Conservation (phyloP, 2,113 vertebrate species). For the Aegithalos caudatus region DNA sequence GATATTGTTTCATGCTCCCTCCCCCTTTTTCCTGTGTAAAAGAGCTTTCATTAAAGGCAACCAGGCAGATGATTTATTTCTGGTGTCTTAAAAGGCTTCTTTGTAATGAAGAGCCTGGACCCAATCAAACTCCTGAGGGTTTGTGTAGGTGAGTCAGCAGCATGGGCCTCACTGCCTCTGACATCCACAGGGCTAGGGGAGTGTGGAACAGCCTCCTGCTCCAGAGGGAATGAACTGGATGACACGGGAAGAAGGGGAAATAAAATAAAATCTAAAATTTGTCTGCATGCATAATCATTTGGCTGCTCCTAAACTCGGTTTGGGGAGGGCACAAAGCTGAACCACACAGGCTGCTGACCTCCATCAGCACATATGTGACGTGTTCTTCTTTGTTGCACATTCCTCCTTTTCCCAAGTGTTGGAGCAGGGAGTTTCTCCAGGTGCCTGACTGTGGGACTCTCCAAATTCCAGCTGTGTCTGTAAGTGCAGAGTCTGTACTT, state of each 20-base stretch:
- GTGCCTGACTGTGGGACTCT: background rate
- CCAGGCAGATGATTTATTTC: conserved; percentile 29
- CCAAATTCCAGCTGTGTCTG: background rate
- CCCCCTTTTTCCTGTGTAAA: background rate
- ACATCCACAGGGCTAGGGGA: background rate
- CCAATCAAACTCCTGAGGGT: background rate
- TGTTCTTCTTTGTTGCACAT: background rate
- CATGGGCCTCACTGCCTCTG: background rate
- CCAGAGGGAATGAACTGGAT: background rate
- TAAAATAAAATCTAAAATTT: background rate
- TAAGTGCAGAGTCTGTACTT: background rate
- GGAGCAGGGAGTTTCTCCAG: background rate
- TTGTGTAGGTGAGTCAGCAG: conserved; percentile 6
- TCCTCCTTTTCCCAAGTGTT: background rate
- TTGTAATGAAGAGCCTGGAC: conserved; percentile 8
- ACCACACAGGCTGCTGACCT: background rate
- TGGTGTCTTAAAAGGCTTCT: conserved; percentile 4
- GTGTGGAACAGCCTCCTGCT: background rate
- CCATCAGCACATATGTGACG: accelerated
- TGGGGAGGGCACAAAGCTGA: background rate
- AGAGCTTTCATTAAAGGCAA: background rate
- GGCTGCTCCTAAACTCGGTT: background rate
- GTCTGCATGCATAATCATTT: background rate
- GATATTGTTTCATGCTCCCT: conserved; percentile 4
- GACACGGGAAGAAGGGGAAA: background rate